phyloP scores from a whole-genome alignment of 2,113 vertebrate species.

The Chaenogobius annularis region DNA sequence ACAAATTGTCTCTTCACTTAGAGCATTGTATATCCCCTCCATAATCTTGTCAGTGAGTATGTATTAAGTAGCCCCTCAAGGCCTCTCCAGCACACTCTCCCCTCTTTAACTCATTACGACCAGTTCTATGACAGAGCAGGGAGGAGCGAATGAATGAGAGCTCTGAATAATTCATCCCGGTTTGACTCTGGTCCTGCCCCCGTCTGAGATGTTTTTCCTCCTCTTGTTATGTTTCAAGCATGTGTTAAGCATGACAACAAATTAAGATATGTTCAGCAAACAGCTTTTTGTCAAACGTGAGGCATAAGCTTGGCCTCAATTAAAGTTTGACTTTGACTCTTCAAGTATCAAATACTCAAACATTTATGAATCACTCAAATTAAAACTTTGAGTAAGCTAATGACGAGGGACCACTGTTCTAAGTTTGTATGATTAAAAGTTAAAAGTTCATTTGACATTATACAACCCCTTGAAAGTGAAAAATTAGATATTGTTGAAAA shows the following conservation, averaged over 20 bases:
- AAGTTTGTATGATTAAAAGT: no score
- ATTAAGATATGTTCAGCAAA: no score
- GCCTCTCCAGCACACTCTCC: slow-evolving; percentile 34
- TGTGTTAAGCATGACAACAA: no score
- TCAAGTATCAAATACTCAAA: no score
- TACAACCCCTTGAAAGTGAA: no score
- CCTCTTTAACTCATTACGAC: slow-evolving; percentile 62
- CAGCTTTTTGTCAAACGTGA: no score
- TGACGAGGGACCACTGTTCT: no score
- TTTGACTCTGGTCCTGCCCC: slow-evolving; percentile 17
- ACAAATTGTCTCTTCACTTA: background rate
- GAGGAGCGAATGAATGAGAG: slow-evolving; percentile 32
- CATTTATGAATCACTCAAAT: no score
- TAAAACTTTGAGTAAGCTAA: background rate
- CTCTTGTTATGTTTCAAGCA: background rate
- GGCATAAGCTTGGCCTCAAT: no score
- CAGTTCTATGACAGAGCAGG: slow-evolving; percentile 52
- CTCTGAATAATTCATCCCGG: slow-evolving; percentile 62
- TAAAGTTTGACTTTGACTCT: no score
- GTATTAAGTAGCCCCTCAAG: slow-evolving; percentile 39
- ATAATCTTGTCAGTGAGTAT: background rate
- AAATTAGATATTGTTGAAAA: no score
- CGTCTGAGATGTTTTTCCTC: background rate
- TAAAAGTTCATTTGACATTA: no score
- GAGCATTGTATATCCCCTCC: background rate